Evolutionary conservation across 2,113 vertebrate genomes (phyloP), one percentile per base, ranked within the genome.

Genomic region (Ellobius talpinus): DNA sequence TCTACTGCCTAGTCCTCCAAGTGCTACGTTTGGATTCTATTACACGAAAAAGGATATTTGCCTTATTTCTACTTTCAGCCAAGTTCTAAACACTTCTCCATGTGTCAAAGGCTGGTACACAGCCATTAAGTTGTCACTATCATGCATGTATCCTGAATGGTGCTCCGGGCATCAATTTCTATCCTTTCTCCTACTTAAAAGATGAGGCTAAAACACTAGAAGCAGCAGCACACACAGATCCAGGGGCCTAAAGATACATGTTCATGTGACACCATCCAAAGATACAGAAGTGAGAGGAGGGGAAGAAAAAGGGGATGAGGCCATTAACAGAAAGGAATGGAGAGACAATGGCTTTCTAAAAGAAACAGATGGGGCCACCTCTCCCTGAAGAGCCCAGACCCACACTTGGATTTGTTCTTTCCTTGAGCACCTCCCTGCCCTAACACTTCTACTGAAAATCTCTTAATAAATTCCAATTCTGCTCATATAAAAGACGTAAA

Each of bases 101-200:
- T 65, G 55, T 63, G 23, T 79, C 47, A 24, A 74, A 76, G 11
- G 26, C 55, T 92, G 58, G 61, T 52, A 91, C 39, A 36, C 11
- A 84, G 85, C 11, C 47, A 17, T 52, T 76, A 76, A 21, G 29
- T 33, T 87, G 95, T 93, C 74, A 90, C 70, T 84, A 45, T 45
- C 17, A 5, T 17, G 52, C 52, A 55, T 72, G 55, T 79, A 91
- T 50, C 42, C 58, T 93, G 55, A 92, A 89, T 24, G 6, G 29
- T 58, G 65, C 58, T 47, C 61, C 63, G 14, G 82, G 7, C 61
- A 68, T 78, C 39, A 66, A 68, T 45, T 77, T 70, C 79, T 92
- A 74, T 84, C 70, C 72, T 93, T 82, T 39, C 55, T 93, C 68
- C 66, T 24, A 93, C 58, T 68, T 36, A 82, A 87, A 97, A 96